Percentiles rank a stretch among this genome's conserved stretches.
phyloP scores from a whole-genome alignment of 2,888 invertebrate species.

The Germaria angustata region DNA sequence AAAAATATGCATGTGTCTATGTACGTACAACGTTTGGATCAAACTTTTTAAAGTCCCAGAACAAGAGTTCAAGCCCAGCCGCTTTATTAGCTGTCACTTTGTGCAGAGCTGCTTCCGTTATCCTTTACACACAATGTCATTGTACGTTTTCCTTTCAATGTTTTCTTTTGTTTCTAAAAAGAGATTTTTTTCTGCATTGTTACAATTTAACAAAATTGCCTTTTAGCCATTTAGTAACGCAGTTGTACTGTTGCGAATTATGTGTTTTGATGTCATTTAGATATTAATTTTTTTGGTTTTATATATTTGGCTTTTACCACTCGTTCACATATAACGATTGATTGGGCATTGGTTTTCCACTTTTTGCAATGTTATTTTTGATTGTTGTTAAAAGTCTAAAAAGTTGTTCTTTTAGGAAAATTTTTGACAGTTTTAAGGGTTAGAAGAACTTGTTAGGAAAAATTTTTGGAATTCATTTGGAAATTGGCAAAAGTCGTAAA shows the following conservation, averaged over 20 bases:
- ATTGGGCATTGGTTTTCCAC: constrained; percentile 16
- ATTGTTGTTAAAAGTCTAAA: constrained; percentile 25
- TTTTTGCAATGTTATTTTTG: constrained; percentile 22
- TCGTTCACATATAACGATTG: constrained; percentile 28
- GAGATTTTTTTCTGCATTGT: constrained; percentile 38
- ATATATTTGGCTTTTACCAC: constrained; percentile 29
- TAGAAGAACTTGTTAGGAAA: not conserved
- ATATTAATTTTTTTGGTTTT: not conserved
- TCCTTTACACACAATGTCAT: constrained; percentile 7
- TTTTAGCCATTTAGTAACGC: constrained; percentile 66
- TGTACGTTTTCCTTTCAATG: constrained; percentile 46
- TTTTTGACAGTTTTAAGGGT: constrained; percentile 38
- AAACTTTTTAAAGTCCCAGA: not conserved
- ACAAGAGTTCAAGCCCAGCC: constrained; percentile 40
- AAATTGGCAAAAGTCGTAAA: constrained; percentile 10
- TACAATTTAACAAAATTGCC: constrained; percentile 66
- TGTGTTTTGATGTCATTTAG: constrained; percentile 17
- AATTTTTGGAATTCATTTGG: not conserved
- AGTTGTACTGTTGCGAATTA: constrained; percentile 44
- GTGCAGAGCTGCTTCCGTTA: constrained; percentile 51
- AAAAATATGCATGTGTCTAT: not conserved
- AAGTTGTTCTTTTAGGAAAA: not conserved
- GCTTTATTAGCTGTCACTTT: constrained; percentile 67
- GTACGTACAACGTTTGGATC: too few species aligned
- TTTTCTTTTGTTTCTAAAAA: constrained; percentile 36